Percentiles rank a stretch among this genome's conserved stretches.
These are phyloP conservation scores for Magallana ariakensis DNA, from an alignment of 1,140 invertebrate species.

Conservation along the genomic window DNA sequence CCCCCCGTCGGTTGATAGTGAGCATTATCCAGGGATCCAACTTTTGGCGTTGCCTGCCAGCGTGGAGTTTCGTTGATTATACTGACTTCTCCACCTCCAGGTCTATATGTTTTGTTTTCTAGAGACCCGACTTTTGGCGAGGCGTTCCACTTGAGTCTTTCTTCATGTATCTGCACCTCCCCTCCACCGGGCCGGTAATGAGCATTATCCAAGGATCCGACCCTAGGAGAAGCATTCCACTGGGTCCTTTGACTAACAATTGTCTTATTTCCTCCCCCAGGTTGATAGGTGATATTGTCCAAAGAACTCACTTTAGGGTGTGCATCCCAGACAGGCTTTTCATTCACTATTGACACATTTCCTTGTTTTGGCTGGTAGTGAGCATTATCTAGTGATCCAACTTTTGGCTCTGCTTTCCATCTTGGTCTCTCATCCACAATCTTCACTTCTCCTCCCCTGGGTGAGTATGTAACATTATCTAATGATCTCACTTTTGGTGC, in stretches of 20 bases:
- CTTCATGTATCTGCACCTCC: slow-evolving; percentile 64
- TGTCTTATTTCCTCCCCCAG: slow-evolving; percentile 69
- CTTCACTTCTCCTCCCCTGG: slow-evolving; percentile 63
- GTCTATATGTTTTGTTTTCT: slow-evolving; percentile 82
- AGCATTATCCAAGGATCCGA: slow-evolving; percentile 73
- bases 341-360: slow-evolving; percentile 55
- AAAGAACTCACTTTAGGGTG: slow-evolving; percentile 71
- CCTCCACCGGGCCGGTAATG: slow-evolving; percentile 71
- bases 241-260: slow-evolving; percentile 56
- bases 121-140: slow-evolving; percentile 84
- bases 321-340: slow-evolving; percentile 82
- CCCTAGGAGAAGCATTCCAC: slow-evolving; percentile 65
- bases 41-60: slow-evolving; percentile 71
- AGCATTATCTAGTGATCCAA: slow-evolving; percentile 63
- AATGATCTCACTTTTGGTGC: slow-evolving; percentile 90
- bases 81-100: slow-evolving; percentile 69
- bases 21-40: slow-evolving; percentile 85
- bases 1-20: slow-evolving; percentile 70
- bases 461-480: slow-evolving; percentile 86
- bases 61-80: slow-evolving; percentile 67
- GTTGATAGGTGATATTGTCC: slow-evolving; percentile 69
- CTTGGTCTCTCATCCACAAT: slow-evolving; percentile 59
- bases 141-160: slow-evolving; percentile 66
- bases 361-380: slow-evolving; percentile 52
- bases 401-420: slow-evolving; percentile 57